These are phyloP conservation scores for Myiagra hebetior DNA, from an alignment of 2,113 vertebrate genomes.

Conservation along the genomic window DNA sequence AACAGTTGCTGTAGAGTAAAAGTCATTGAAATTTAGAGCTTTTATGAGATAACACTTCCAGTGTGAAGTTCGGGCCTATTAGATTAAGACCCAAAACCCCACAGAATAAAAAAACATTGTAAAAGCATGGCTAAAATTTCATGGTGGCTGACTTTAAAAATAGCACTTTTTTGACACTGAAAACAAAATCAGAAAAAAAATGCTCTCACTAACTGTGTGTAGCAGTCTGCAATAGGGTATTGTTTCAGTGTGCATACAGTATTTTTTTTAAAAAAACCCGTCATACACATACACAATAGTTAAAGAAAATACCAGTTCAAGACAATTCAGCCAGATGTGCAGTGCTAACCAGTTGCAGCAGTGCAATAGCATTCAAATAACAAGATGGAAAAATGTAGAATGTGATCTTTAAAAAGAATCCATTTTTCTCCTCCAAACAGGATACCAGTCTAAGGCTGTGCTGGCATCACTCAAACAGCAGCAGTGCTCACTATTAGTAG, in stretches of 20 bases:
- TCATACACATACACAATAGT: slow-evolving; percentile 63
- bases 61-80: not conserved
- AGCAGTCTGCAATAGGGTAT: slow-evolving; percentile 52
- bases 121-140: slow-evolving; percentile 51
- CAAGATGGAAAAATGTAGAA: slow-evolving; percentile 63
- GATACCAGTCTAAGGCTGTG: not conserved
- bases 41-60: slow-evolving; percentile 39
- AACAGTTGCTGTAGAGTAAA: slow-evolving; percentile 29
- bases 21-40: not conserved
- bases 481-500: not conserved
- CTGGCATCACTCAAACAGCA: not conserved
- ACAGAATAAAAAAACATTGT: slow-evolving; percentile 23
- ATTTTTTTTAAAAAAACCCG: not conserved
- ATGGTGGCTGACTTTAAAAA: slow-evolving; percentile 59
- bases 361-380: slow-evolving; percentile 31
- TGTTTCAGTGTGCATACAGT: slow-evolving; percentile 58
- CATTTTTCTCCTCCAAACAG: slow-evolving; percentile 48
- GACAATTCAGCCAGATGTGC: slow-evolving; percentile 68
- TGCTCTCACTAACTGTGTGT: slow-evolving; percentile 57
- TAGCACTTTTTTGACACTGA: slow-evolving; percentile 43
- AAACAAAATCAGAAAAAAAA: slow-evolving; percentile 56
- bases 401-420: slow-evolving; percentile 43
- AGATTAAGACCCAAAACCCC: slow-evolving; percentile 14
- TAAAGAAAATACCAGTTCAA: slow-evolving; percentile 64
- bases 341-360: slow-evolving; percentile 68